These are phyloP conservation scores for Apostichopus leukothele DNA, from an alignment of 53 echinoderm and acorn worm genomes.

Conservation along the genomic window DNA sequence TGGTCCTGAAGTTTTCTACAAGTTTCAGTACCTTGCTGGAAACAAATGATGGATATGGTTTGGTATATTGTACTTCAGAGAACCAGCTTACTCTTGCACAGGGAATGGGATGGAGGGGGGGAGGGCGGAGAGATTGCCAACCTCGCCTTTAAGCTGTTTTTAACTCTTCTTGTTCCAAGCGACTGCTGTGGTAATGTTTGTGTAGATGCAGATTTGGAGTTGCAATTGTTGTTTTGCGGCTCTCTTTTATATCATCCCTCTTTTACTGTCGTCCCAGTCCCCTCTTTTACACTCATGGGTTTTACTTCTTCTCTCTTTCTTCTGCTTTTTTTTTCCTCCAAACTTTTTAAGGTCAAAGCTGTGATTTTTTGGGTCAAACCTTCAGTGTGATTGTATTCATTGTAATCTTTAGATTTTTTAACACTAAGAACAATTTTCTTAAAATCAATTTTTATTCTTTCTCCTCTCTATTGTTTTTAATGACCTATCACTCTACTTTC, in stretches of 20 bases:
- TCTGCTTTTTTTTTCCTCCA: neutral
- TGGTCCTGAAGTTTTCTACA: no score
- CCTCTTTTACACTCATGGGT: neutral
- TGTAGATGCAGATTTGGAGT: constrained; percentile 6
- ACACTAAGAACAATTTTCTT: constrained; percentile 26
- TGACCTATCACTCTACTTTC: neutral
- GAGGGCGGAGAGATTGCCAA: neutral
- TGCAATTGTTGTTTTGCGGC: neutral
- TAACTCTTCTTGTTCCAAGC: constrained; percentile 3
- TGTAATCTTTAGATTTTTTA: constrained; percentile 43
- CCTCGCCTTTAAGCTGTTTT: neutral
- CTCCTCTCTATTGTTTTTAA: constrained; percentile 33
- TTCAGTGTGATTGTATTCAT: constrained; percentile 43
- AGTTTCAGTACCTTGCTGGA: no score
- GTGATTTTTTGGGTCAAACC: constrained; percentile 6
- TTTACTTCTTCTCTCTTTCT: neutral
- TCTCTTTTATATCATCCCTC: neutral
- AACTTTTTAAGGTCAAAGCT: neutral
- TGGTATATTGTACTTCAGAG: no score
- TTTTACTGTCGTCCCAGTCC: neutral
- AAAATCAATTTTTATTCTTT: constrained; percentile 11
- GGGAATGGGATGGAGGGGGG: neutral
- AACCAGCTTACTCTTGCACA: no score
- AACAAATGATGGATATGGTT: no score
- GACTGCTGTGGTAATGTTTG: constrained; percentile 27